phyloP scores from a whole-genome alignment of 2,113 vertebrate species.

The Apeltes quadracus region DNA sequence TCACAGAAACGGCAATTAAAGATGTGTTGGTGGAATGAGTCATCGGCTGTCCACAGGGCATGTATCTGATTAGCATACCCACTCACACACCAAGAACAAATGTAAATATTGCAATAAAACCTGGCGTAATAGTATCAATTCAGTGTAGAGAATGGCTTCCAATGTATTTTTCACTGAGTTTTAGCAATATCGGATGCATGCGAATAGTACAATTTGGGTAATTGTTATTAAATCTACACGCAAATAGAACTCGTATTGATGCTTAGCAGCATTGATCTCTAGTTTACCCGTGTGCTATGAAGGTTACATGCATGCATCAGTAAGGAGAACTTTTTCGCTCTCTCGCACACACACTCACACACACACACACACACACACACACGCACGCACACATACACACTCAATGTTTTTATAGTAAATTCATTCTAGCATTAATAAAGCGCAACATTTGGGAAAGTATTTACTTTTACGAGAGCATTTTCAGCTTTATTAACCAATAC shows the following conservation, averaged over 20 bases:
- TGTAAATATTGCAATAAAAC: conserved; percentile 85
- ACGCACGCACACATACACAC: not conserved
- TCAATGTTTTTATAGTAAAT: conserved; percentile 12
- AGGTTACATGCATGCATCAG: conserved; percentile 27
- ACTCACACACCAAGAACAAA: conserved; percentile 77
- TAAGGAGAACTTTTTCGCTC: conserved; percentile 1
- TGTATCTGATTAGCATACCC: conserved; percentile 81
- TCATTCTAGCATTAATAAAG: conserved; percentile 30
- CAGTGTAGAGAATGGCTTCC: conserved; percentile 51
- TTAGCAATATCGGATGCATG: conserved; percentile 60
- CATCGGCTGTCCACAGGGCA: conserved; percentile 83
- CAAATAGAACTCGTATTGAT: conserved; percentile 54
- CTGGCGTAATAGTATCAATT: conserved; percentile 74
- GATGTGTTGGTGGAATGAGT: conserved; percentile 83
- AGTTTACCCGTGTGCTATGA: conserved; percentile 15
- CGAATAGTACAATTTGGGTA: conserved; percentile 47
- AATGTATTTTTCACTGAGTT: conserved; percentile 64
- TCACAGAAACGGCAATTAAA: conserved; percentile 77
- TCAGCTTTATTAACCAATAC: conserved; percentile 7
- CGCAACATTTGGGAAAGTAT: conserved; percentile 10
- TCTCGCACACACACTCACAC: not conserved
- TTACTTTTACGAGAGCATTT: not conserved
- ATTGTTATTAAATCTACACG: conserved; percentile 66
- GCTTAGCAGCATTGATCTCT: conserved; percentile 23
- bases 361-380: not conserved